Evolutionary conservation across 1,140 invertebrate species (phyloP).

Genomic region (Antheraea pernyi): DNA sequence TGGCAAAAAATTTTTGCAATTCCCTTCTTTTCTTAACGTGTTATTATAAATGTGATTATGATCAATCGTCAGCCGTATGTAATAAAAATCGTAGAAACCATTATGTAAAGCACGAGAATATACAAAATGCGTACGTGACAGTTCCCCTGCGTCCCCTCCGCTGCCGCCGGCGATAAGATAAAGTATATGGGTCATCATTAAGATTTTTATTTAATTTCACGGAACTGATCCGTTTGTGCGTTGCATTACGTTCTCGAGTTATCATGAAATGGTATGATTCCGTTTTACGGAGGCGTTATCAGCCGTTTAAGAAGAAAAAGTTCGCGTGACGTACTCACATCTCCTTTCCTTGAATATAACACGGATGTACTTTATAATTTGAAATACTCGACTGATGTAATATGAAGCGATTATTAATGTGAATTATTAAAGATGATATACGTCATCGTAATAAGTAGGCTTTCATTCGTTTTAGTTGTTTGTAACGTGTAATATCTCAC

Average conservation of each 20-base stretch:
- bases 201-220: conserved; percentile 4
- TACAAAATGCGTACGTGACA: not conserved
- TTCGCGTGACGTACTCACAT: not conserved
- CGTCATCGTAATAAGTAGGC: not conserved
- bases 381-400: not conserved
- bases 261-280: not conserved
- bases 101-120: not conserved
- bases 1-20: no score
- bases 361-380: not conserved
- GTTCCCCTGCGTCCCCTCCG: not conserved
- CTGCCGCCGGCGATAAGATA: not conserved
- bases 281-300: not conserved
- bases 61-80: not conserved
- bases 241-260: not conserved
- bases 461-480: not conserved
- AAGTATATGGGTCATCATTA: not conserved
- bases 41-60: no score
- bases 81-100: not conserved
- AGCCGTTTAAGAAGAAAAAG: not conserved
- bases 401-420: not conserved
- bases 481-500: not conserved
- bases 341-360: conserved; percentile 1
- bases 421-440: not conserved
- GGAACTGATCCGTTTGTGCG: not conserved
- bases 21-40: no score